Conservation (phyloP, 2,797 vertebrate genomes). For the Craterocephalus amniculus region DNA sequence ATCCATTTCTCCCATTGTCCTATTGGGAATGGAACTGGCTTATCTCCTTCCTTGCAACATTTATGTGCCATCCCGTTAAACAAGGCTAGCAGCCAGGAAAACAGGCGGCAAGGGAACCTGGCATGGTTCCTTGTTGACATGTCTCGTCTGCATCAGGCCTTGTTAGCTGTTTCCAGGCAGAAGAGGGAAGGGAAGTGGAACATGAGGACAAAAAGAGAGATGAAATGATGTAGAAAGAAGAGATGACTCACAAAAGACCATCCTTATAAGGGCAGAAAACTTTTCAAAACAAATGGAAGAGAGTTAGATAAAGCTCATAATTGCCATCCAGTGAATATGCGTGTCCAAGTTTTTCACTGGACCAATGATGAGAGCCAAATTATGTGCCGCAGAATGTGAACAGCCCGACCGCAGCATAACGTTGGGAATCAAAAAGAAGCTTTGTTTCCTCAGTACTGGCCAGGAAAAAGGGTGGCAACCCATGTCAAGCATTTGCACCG, state of each 20-base stretch:
- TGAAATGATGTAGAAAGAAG: constrained; percentile 19
- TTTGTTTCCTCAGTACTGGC: constrained; percentile 47
- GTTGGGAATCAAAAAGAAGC: constrained; percentile 26
- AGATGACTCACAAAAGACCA: constrained; percentile 3
- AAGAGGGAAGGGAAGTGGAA: constrained; percentile 17
- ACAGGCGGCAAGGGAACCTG: constrained; percentile 40
- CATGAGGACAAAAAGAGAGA: constrained; percentile 17
- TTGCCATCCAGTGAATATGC: not conserved
- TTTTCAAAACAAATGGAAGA: not conserved
- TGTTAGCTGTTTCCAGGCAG: constrained; percentile 40
- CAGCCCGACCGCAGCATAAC: constrained; percentile 3
- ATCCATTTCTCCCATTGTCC: constrained; percentile 29
- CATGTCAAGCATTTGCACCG: constrained; percentile 36
- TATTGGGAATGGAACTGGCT: constrained; percentile 50
- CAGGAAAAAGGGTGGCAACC: constrained; percentile 51
- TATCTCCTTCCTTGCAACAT: constrained; percentile 59
- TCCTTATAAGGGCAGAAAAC: not conserved
- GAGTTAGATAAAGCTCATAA: not conserved
- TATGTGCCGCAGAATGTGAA: constrained; percentile 10
- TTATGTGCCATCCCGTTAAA: constrained; percentile 68
- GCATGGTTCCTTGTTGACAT: constrained; percentile 44
- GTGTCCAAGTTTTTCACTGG: not conserved
- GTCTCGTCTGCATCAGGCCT: constrained; percentile 35
- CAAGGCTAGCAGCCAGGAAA: constrained; percentile 59
- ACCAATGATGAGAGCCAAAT: constrained; percentile 4